Evolutionary conservation across 2,888 invertebrate genomes (phyloP), one percentile per base, ranked within the genome.

Genomic region (Luperina nickerlii): DNA sequence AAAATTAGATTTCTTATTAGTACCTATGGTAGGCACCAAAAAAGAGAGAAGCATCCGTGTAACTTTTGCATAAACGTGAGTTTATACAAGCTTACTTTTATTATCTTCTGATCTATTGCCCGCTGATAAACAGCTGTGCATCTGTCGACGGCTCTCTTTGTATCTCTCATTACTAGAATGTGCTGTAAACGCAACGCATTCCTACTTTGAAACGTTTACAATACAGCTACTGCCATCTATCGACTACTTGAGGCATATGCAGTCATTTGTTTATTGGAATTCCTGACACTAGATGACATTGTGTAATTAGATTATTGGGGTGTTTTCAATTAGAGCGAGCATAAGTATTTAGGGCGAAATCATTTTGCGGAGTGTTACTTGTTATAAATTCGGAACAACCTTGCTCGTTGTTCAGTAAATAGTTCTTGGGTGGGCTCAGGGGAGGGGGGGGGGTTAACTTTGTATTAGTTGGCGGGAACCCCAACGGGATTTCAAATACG

Each of bases 221-320:
- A 45, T 9, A 71, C 74, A 74, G 8, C 66, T 81, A 27, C 51
- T 79, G 89, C 90, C 89, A 89, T 90, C 89, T 89, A 74, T 66
- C n/a, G 70, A 51, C 38, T 24, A 60, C 62, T 27, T n/a, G 32
- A 42, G 51, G 73, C 65, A 78, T 69, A 38, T 66, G 66, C n/a
- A 65, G 67, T 62, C 57, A 63, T 62, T 68, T 73, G 63, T 66
- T 54, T 68, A 62, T 76, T 72, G 20, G 18, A 51, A 86, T 82
- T 76, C 77, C 62, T 70, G 63, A 60, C 76, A 74, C 83, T 85
- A 89, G 90, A 83, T 84, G 90, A 70, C 88, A 79, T 84, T 86
- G 69, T 42, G 15, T 67, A 69, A 75, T 76, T 77, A 76, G 70
- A 85, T 85, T 76, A 80, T 74, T 81, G 63, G 76, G 66, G 77